Evolutionary conservation across 1,140 invertebrate genomes (phyloP).

Genomic region (Centruroides vittatus): DNA sequence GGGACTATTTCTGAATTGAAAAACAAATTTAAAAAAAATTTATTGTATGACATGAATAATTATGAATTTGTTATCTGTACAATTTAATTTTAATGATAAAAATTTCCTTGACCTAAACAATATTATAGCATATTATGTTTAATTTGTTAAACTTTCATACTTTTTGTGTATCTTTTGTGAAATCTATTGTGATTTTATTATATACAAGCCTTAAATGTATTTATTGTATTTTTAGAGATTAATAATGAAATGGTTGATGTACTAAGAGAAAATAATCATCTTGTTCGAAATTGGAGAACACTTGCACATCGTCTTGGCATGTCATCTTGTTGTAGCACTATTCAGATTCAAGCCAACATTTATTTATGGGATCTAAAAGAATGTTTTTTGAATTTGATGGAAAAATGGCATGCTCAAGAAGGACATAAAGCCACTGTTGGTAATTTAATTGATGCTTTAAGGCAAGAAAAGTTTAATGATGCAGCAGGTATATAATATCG

Average conservation of each 20-base stretch:
- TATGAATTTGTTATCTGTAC: too few species aligned
- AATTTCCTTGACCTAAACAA: too few species aligned
- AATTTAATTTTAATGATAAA: too few species aligned
- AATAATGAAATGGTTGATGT: slow-evolving; percentile 4
- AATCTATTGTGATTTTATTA: too few species aligned
- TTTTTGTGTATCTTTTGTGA: too few species aligned
- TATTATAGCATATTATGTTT: too few species aligned
- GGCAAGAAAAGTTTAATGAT: slow-evolving; percentile 10
- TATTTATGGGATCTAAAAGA: slow-evolving; percentile 1
- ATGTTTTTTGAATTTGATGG: slow-evolving; percentile 3
- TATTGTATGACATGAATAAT: too few species aligned
- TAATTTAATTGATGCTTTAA: background rate
- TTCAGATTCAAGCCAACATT: slow-evolving; percentile 1
- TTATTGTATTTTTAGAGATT: slow-evolving; percentile 1
- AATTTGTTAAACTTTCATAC: too few species aligned
- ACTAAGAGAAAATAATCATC: background rate
- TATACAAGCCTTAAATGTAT: too few species aligned
- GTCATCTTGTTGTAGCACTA: background rate
- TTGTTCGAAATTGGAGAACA: slow-evolving; percentile 3
- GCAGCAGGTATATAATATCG: slow-evolving; percentile 2
- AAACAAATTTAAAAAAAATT: too few species aligned
- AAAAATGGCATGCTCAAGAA: slow-evolving; percentile 4
- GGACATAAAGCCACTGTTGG: slow-evolving; percentile 2
- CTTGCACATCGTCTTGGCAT: slow-evolving; percentile 7
- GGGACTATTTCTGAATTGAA: too few species aligned